Evolutionary conservation across 2,113 vertebrate species (phyloP), one percentile per base, ranked within the genome.

Genomic region (Mystacornis crossleyi): DNA sequence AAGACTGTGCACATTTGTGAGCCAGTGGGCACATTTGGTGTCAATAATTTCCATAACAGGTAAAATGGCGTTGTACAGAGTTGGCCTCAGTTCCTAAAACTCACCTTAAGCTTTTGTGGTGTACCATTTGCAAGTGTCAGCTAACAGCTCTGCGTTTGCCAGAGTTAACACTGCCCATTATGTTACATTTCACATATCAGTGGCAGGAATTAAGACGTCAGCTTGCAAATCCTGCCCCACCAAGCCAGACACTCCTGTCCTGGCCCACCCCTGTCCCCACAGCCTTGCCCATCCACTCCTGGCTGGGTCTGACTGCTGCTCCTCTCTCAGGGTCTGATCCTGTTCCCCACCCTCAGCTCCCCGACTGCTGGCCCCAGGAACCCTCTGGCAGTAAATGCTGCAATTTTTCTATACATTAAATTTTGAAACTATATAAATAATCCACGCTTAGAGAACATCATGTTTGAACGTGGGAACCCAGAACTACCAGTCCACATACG

Each of bases 141-240:
- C 25, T 62, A 21, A 78, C 2, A 6, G 86, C 16, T 71, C 28
- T 33, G 51, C 0, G 34, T 86, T 84, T 78, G 26, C 34, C 60
- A 64, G 61, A 1, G 0, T n/a, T 53, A 43, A 53, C 12, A 18
- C 47, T 42, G 12, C 15, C 28, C 3, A 1, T 47, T 24, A 26
- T 6, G 17, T 25, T 13, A 24, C 5, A 14, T 25, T 64, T 28
- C 66, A 62, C 1, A 0, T 6, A 67, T 33, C 33, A 15, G 1
- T 10, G 14, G 29, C 23, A 45, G 29, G 48, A 88, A 36, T 40
- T 10, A 34, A n/a, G 21, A 16, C 4, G 9, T 7, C 40, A 51
- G 40, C 23, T 40, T 57, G 45, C 18, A 75, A 64, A 60, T 14
- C 0, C 1, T 3, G 4, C 7, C 23, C 15, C 8, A 2, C 11